Evolutionary conservation across 2,888 invertebrate genomes (phyloP).

Genomic region (Drosophila subsilvestris): DNA sequence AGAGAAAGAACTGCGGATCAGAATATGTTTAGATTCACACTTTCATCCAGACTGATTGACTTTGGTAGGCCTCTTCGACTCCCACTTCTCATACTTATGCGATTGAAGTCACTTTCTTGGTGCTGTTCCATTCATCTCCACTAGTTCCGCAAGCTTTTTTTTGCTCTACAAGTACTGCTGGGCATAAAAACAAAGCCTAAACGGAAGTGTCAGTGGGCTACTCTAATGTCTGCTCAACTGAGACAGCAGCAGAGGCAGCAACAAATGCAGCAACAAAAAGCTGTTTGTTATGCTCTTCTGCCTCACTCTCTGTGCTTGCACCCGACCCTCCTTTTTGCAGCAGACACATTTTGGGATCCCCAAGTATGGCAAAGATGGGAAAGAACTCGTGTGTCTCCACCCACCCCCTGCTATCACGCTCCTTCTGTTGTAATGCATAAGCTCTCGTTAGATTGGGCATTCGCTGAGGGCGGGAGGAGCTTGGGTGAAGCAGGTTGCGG

Average conservation of each 20-base stretch:
- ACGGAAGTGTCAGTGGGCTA: conserved; percentile 73
- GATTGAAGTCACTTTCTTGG: no score
- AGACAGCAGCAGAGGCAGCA: conserved; percentile 31
- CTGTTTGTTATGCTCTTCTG: conserved; percentile 66
- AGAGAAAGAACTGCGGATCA: no score
- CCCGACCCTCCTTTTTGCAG: conserved; percentile 19
- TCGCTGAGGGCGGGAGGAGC: background rate
- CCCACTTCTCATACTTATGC: no score
- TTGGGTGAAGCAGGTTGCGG: conserved; percentile 7
- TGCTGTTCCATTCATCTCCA: background rate
- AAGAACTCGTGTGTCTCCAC: conserved; percentile 21
- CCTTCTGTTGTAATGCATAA: conserved; percentile 60
- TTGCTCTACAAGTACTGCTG: background rate
- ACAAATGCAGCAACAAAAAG: conserved; percentile 54
- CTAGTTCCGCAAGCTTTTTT: background rate
- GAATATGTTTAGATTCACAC: no score
- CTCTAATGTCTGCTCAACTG: conserved; percentile 66
- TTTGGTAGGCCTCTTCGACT: no score
- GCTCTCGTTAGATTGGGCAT: conserved; percentile 51
- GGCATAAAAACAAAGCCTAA: conserved; percentile 63
- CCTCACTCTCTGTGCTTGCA: conserved; percentile 38
- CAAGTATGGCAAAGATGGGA: conserved; percentile 21
- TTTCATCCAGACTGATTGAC: no score
- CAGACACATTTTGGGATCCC: conserved; percentile 30
- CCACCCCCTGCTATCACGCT: conserved; percentile 14